Conservation (phyloP, 1,140 invertebrate species). For the Ylistrum balloti region DNA sequence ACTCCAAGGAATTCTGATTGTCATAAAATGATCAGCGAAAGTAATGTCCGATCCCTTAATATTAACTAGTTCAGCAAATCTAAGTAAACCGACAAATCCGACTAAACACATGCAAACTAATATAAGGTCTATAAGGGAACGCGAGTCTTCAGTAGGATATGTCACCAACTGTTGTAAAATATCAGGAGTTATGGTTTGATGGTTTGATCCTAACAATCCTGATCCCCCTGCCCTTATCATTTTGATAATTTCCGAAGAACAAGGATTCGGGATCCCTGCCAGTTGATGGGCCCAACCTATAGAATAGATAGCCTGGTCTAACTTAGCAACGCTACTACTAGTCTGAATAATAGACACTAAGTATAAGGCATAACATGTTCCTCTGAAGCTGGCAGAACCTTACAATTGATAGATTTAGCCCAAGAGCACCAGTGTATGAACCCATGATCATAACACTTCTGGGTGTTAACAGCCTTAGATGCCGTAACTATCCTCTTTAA, state of each 20-base stretch:
- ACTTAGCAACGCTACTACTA: neutral
- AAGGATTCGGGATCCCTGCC: conserved; percentile 45
- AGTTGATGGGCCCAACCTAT: conserved; percentile 48
- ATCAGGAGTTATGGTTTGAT: conserved; percentile 47
- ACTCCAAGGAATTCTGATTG: conserved; percentile 31
- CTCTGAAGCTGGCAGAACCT: conserved; percentile 4
- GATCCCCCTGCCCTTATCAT: neutral
- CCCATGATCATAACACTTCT: conserved; percentile 44
- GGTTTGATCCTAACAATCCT: neutral
- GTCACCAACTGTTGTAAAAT: conserved; percentile 10
- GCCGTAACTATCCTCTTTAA: no score
- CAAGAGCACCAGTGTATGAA: conserved; percentile 21
- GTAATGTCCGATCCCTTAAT: conserved; percentile 24
- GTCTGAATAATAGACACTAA: neutral
- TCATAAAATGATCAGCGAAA: conserved; percentile 41
- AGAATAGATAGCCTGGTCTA: conserved; percentile 45
- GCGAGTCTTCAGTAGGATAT: neutral
- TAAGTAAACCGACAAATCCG: conserved; percentile 47
- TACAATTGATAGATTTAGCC: neutral
- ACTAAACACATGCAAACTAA: conserved; percentile 47
- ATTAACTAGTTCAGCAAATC: conserved; percentile 42
- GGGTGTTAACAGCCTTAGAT: conserved; percentile 11
- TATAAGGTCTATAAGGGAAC: conserved; percentile 36
- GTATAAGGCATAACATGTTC: conserved; percentile 42
- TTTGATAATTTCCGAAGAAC: conserved; percentile 21